Conservation (phyloP, 2,888 invertebrate genomes). For the Flabesymbios commensalis region DNA sequence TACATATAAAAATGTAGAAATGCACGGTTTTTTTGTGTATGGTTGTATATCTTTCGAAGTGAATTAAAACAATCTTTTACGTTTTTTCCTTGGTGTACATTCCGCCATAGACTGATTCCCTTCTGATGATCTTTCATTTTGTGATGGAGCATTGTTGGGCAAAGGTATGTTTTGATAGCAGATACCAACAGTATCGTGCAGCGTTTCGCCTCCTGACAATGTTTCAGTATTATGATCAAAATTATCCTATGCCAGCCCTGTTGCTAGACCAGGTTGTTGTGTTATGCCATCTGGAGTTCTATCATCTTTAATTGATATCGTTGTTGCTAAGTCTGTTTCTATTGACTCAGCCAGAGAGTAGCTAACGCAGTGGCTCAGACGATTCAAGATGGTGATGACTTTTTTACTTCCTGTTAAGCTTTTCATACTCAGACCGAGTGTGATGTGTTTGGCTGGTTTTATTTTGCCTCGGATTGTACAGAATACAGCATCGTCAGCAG, state of each 20-base stretch:
- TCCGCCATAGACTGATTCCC: too few species aligned
- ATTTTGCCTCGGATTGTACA: conserved; percentile 3
- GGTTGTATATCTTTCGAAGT: background rate
- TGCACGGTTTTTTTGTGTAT: conserved; percentile 6
- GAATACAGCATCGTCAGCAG: conserved; percentile 7
- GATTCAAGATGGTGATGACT: conserved; percentile 23
- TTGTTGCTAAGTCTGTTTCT: conserved; percentile 27
- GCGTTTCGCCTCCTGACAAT: conserved; percentile 22
- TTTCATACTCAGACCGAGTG: conserved; percentile 22
- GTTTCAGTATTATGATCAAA: conserved; percentile 30
- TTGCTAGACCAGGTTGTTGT: conserved; percentile 10
- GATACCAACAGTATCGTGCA: conserved; percentile 32
- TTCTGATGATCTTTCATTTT: too few species aligned
- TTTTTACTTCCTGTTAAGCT: conserved; percentile 20
- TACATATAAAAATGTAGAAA: background rate
- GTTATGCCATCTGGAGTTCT: conserved; percentile 22
- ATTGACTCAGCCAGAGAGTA: conserved; percentile 21
- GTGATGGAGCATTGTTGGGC: too few species aligned
- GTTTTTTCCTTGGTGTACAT: too few species aligned
- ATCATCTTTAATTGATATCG: conserved; percentile 4
- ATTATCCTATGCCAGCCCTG: conserved; percentile 27
- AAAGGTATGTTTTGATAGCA: too few species aligned
- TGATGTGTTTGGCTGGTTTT: conserved; percentile 25
- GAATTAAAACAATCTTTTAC: background rate
- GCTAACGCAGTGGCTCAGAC: conserved; percentile 17